Evolutionary conservation across 1,140 invertebrate species (phyloP), one percentile per base, ranked within the genome.

Genomic region (Bombus polaris): DNA sequence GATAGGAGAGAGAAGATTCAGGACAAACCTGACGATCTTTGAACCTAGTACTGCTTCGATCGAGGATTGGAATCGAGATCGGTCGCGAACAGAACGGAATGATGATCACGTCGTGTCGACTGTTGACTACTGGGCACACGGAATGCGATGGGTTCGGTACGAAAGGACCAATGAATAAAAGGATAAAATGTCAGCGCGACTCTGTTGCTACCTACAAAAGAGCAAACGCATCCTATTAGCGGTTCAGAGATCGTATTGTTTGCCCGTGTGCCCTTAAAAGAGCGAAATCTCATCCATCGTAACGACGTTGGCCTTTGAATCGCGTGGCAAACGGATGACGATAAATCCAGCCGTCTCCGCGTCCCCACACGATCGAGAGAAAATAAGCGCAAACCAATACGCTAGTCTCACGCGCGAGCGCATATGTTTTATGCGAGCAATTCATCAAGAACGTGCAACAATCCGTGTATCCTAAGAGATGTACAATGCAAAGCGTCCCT

Each of bases 191-290:
- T 93, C 92, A 93, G 86, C 92, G 81, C 81, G 79, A 77, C 88
- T 76, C 75, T 71, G 68, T 59, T 80, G 8, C 83, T 81, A 84
- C 82, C 88, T 80, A 90, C 81, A 76, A 93, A 88, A 91, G 90
- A 92, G 90, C 90, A 89, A 92, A 92, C 90, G 93, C 91, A 94
- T 94, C 93, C 92, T 91, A 93, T 94, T 93, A 93, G 91, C 93
- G 90, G 93, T 93, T 92, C 91, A 92, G 83, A 94, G 93, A 94
- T 94, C 92, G 88, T 86, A 89, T 92, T 91, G 90, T 90, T 92
- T 78, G 73, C 57, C 12, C 68, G 88, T 70, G 86, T 90, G 88
- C 90, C 89, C 90, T 90, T 91, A 91, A 90, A 91, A 79, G 78
- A 89, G 79, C 81, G 80, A 88, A 72, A 87, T 91, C 85, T 68